These are phyloP conservation scores for Oreochromis grahami DNA, from an alignment of 2,797 vertebrate species.

Conservation along the genomic window DNA sequence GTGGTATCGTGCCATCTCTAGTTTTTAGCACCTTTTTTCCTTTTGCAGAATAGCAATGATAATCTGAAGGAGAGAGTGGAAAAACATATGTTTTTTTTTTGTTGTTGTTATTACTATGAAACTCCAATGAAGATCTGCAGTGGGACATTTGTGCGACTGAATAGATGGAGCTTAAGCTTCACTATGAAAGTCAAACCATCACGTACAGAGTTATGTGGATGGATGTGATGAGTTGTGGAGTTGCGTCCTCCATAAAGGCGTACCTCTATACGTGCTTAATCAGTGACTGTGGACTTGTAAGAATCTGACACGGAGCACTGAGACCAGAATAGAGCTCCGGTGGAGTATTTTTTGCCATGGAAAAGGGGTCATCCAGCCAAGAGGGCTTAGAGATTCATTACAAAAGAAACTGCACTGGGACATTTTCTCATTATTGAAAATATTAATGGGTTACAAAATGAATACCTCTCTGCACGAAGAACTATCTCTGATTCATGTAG, in stretches of 20 bases:
- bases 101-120: background rate
- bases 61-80: background rate
- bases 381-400: slow-evolving; percentile 61
- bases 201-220: background rate
- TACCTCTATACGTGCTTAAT: slow-evolving; percentile 34
- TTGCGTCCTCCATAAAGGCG: background rate
- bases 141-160: too few relatives aligned
- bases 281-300: slow-evolving; percentile 33
- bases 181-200: background rate
- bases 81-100: background rate
- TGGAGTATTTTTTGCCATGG: slow-evolving; percentile 49
- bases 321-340: slow-evolving; percentile 53
- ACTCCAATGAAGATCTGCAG: background rate
- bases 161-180: background rate
- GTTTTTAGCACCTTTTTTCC: background rate
- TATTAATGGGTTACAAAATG: slow-evolving; percentile 43
- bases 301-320: slow-evolving; percentile 19
- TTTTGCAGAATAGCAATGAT: background rate
- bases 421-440: slow-evolving; percentile 56
- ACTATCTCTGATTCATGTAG: background rate
- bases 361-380: slow-evolving; percentile 64
- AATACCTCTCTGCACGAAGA: slow-evolving; percentile 4
- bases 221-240: background rate
- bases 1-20: too few relatives aligned
- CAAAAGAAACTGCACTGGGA: slow-evolving; percentile 56